Base-by-base conservation (phyloP, 2,113 vertebrate species). In the Dunckerocampus dactyliophorus region DNA sequence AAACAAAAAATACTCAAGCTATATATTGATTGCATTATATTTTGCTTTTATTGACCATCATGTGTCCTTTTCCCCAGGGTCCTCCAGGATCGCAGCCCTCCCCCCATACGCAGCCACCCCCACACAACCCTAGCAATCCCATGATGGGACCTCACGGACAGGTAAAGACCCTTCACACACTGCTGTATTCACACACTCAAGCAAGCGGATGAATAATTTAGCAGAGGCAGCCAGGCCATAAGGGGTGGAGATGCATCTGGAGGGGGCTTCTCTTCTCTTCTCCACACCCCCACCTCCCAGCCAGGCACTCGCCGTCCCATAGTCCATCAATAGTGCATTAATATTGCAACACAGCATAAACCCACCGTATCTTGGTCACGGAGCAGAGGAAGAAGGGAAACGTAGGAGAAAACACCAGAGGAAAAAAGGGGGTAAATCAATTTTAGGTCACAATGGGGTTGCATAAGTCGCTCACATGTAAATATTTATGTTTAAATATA, bases 101-200 rank as follows among this genome's bases (percentile, higher is more conserved):
- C 67, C 91, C 91, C 58, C 92, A 93, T 62, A 86, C 91, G 79
- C 93, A 94, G 88, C 89, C 87, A 63, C 89, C 88, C 80, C 89
- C 91, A 77, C 91, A 93, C 88, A 92, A 92, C 84, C 91, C 92
- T 79, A 92, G 81, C 69, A 88, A 89, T 89, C 88, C 92, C 63
- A 92, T 92, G 91, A 91, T 92, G 90, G 93, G 92, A 87, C 90
- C 92, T 67, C 92, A 92, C 20, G 75, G 90, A 75, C 91, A 93
- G 92, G 91, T 93, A 93, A 91, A 92, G 90, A 90, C 85, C 47
- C 90, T 68, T 76, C 72, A 68, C 74, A 67, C 57, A 68, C 89
- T 59, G 88, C 88, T 17, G 20, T 42, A 42, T 14, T 56, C 63
- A 39, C 39, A 17, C 49, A 47, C 24, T 21, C 34, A 52, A 53